Base-by-base conservation (phyloP, 2,888 invertebrate species). In the Drosophila histrio region DNA sequence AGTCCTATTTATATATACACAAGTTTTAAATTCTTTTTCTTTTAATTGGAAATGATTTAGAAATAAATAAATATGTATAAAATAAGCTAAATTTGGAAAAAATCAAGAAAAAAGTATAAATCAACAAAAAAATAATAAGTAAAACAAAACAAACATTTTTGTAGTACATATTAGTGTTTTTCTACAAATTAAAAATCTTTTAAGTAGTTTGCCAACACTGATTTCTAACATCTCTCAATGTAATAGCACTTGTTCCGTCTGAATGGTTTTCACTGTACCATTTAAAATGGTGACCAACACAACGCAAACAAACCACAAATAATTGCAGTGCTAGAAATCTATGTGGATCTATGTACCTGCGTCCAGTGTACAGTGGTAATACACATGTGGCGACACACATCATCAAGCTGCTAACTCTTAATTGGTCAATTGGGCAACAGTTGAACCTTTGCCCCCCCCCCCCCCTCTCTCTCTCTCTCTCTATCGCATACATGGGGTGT, bases 361-460 rank as follows among this genome's bases (percentile, higher is more conserved):
- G 44, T 26, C 32, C 52, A 36, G 26, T 54, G 28, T 76, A n/a
- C 59, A 53, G 49, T 26, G 34, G 47, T 34, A 41, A 52, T 43
- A 44, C 44, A 70, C 57, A 69, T 75, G 62, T 75, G 72, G 70
- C 71, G 77, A 73, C 77, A 73, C 73, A 73, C 73, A 77, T 72
- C 72, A 73, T 77, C 61, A 32, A 59, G 66, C 73, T 50, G 3
- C 73, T 52, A 56, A 52, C 52, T 72, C 77, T 81, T 81, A 77
- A 87, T 84, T 84, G 85, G 88, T 78, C 87, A 88, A 73, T 77
- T 79, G 77, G 72, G 71, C 70, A 80, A 74, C 74, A 72, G 71
- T 83, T 83, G 64, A 57, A 59, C 57, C 58, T 44, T 54, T 64
- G 36, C 26, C 24, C 44, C 36, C 24, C 17, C 32, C 61, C 30